Percentiles rank a stretch among this genome's conserved stretches.
phyloP scores from a whole-genome alignment of 2,113 vertebrate genomes.

The Micronycteris hirsuta region DNA sequence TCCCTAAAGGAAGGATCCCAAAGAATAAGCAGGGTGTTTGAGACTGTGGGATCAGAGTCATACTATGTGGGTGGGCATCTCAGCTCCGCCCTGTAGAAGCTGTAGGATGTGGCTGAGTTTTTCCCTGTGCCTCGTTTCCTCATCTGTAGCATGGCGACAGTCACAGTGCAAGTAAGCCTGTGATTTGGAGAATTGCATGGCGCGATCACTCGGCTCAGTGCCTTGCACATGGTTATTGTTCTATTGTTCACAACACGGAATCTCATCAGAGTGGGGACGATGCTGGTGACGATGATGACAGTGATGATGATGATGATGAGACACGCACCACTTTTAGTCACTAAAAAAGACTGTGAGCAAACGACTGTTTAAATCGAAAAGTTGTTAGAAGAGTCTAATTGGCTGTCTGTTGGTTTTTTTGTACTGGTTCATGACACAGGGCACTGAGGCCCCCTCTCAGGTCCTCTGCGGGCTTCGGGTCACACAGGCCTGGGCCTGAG shows the following conservation, averaged over 20 bases:
- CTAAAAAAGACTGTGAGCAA: background rate
- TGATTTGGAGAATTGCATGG: background rate
- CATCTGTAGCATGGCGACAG: background rate
- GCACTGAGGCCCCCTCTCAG: background rate
- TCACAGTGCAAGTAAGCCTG: background rate
- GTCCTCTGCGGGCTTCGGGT: background rate
- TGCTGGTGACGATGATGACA: background rate
- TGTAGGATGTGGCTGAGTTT: background rate
- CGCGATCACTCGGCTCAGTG: background rate
- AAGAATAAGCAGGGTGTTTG: background rate
- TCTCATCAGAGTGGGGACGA: background rate
- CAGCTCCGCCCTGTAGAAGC: background rate
- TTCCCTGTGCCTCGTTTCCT: background rate
- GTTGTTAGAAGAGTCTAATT: background rate
- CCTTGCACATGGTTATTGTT: background rate
- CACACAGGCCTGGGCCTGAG: background rate
- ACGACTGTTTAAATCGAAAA: background rate
- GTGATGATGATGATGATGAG: background rate
- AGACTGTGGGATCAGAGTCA: background rate
- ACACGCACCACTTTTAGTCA: background rate
- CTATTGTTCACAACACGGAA: background rate
- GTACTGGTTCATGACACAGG: background rate
- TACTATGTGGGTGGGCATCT: background rate
- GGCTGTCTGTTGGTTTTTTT: background rate
- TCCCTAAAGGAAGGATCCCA: background rate